phyloP scores from a whole-genome alignment of 2,113 vertebrate genomes.

The Ondatra zibethicus region DNA sequence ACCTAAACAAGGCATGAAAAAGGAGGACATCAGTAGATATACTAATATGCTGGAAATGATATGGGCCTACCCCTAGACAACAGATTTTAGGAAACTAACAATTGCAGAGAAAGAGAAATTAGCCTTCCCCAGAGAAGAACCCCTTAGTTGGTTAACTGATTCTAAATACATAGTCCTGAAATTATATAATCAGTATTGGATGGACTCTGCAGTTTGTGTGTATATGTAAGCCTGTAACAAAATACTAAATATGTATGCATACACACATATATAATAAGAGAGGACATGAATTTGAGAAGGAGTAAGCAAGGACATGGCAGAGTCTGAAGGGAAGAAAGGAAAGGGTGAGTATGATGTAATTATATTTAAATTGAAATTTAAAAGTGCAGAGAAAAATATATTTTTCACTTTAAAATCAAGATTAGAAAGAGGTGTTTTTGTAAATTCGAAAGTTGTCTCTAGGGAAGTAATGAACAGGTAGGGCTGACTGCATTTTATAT shows the following conservation, averaged over 20 bases:
- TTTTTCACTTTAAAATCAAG: slow-evolving; percentile 25
- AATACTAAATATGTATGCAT: not conserved
- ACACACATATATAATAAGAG: not conserved
- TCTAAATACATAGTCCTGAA: not conserved
- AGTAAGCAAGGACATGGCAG: not conserved
- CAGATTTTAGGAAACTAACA: not conserved
- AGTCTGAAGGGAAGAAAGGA: not conserved
- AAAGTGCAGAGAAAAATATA: not conserved
- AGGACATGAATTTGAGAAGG: not conserved
- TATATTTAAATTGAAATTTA: not conserved
- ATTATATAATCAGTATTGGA: not conserved
- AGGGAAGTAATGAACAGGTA: not conserved
- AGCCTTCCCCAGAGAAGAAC: not conserved
- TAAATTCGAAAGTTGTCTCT: not conserved
- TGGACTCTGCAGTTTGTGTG: not conserved
- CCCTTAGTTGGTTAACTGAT: not conserved
- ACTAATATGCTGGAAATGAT: not conserved
- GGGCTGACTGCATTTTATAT: not conserved
- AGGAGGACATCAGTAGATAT: not conserved
- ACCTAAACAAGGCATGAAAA: not conserved
- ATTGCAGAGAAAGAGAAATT: not conserved
- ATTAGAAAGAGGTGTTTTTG: not conserved
- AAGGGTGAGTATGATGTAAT: not conserved
- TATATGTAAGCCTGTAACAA: not conserved
- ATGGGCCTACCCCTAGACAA: not conserved